Base-by-base conservation (phyloP, 2,113 vertebrate species). In the Numida meleagris region DNA sequence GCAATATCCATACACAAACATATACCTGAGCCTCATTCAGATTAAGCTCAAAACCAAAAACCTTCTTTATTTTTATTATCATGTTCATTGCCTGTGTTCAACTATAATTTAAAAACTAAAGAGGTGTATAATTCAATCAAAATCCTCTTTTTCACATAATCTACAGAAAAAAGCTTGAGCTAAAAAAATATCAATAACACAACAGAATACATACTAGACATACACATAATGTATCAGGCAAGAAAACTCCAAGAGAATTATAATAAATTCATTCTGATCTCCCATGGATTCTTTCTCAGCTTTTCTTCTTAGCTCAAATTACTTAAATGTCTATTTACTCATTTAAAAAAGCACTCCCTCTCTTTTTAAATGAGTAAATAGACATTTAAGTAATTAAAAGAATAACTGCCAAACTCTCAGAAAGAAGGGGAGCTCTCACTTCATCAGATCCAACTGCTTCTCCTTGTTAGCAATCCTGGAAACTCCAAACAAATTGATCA, bases 81-180 rank as follows among this genome's bases (percentile, higher is more conserved):
- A 67, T 7, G 84, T 14, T 65, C 58, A 93, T 62, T 55, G 45
- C 53, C 29, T 77, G 72, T 40, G 16, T 89, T 67, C 55, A 74
- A 59, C 21, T 48, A 43, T n/a, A 91, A 95, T 82, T 91, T 65
- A 65, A 86, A 89, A 92, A 72, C n/a, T 72, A 94, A 91, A 75
- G 79, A 95, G 20, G 46, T 57, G 12, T 11, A 36, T 59, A 83
- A 82, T 82, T 89, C 86, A 82, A 61, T 80, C 12, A 92, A 92
- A 87, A 70, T 10, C 5, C 12, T 82, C 5, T 53, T 85, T 89
- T 73, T 12, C 85, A 83, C 9, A 88, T 63, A 89, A 88, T 55
- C 46, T 63, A 55, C 23, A 67, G 51, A 58, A 9, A 88, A 79
- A 89, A 80, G 14, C 10, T 66, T 5, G 7, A 84, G 25, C 8